Evolutionary conservation across 2,888 invertebrate genomes (phyloP).

Genomic region (Dorcus hopei): DNA sequence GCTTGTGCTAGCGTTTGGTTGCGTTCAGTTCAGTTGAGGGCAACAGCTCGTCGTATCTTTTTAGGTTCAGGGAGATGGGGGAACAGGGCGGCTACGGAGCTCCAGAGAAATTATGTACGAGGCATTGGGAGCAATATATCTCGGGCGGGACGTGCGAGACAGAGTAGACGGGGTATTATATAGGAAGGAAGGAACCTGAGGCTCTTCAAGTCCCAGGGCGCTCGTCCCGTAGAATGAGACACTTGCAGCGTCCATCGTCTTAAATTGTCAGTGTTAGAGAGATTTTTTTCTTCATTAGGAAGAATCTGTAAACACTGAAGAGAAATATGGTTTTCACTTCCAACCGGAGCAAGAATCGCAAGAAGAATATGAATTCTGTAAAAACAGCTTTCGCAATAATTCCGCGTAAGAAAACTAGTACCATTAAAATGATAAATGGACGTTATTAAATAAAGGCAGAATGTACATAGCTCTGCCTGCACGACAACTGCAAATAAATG

Average conservation of each 20-base stretch:
- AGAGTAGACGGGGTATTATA: constrained; percentile 50
- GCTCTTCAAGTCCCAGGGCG: constrained; percentile 45
- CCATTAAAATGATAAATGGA: constrained; percentile 43
- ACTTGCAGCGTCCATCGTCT: constrained; percentile 44
- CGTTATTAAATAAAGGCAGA: constrained; percentile 40
- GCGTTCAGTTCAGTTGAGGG: constrained; percentile 19
- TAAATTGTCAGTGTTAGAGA: not conserved
- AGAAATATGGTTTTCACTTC: too few species aligned
- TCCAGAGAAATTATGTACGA: constrained; percentile 52
- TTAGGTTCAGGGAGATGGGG: constrained; percentile 25
- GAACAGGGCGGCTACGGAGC: constrained; percentile 32
- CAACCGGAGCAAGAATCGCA: too few species aligned
- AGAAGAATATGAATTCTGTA: not conserved
- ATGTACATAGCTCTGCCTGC: constrained; percentile 41
- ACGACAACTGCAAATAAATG: constrained; percentile 39
- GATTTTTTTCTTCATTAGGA: too few species aligned
- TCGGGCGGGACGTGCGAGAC: constrained; percentile 51
- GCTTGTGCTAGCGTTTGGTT: constrained; percentile 19
- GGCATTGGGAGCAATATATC: constrained; percentile 53
- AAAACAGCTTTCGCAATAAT: constrained; percentile 32
- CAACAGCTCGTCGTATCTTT: constrained; percentile 31
- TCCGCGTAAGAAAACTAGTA: constrained; percentile 39
- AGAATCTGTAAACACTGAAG: too few species aligned
- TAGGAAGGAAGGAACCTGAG: constrained; percentile 47
- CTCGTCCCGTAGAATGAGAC: constrained; percentile 49